Evolutionary conservation across 1,140 invertebrate species (phyloP), one percentile per base, ranked within the genome.

Genomic region (Eueides isabella): DNA sequence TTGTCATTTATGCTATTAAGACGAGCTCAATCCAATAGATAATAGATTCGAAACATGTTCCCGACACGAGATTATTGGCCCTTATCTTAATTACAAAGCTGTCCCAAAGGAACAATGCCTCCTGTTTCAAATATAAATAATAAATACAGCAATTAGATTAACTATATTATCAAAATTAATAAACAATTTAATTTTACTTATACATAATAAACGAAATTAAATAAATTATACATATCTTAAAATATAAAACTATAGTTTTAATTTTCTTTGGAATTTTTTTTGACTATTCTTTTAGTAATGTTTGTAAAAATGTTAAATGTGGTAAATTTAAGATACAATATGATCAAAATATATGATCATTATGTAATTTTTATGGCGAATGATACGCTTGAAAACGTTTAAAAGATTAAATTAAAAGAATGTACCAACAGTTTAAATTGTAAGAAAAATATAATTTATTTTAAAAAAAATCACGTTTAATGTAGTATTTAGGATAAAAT

Each of bases 1-100:
- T 61, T 61, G 48, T 68, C 67, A 61, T 61, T 48, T 38, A 33
- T 48, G 26, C 28, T 55, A 74, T 72, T 63, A 41, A 62, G 62
- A 44, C 61, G 19, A 29, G 28, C 28, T 48, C 72, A 74, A 65
- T 65, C 61, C 61, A 14, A 28, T 3, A 69, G 61, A 69, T 69
- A 74, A 74, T 74, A 64, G 67, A 69, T 62, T 64, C 55, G 64
- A 67, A 65, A 74, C 61, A 74, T 74, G 72, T 65, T 69, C 67
- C 14, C 67, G 72, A 74, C 72, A 74, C 67, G 67, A 33, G 72
- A 67, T 73, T 73, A 62, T 30, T 71, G 65, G 38, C 55, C 61
- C 67, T 55, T 62, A 69, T 69, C 72, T 64, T 74, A 74, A 74
- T 69, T 74, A 74, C 67, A 74, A 69, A 74, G 72, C 61, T n/a